These are phyloP conservation scores for Rhinogobio ventralis DNA, from an alignment of 2,797 vertebrate species.

Conservation along the genomic window DNA sequence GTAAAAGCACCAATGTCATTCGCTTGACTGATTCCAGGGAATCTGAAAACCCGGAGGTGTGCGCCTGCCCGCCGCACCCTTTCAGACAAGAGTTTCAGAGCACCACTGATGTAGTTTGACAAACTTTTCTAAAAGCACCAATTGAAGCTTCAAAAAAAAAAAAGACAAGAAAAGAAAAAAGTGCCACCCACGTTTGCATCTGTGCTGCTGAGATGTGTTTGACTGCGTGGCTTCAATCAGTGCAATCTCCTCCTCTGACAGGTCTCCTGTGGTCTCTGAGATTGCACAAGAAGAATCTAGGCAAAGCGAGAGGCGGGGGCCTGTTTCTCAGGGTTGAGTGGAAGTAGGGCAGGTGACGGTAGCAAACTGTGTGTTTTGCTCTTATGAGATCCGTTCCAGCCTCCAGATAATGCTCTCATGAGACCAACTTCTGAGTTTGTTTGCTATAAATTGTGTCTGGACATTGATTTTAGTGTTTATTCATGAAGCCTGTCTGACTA, in stretches of 20 bases:
- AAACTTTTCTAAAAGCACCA: slow-evolving; percentile 82
- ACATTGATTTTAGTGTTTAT: not conserved
- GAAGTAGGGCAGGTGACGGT: slow-evolving; percentile 58
- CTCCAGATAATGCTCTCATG: slow-evolving; percentile 42
- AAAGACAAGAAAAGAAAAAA: slow-evolving; percentile 60
- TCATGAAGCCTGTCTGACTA: not conserved
- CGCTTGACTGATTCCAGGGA: slow-evolving; percentile 28
- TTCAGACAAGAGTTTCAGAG: slow-evolving; percentile 82
- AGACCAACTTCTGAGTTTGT: not conserved
- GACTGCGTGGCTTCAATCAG: slow-evolving; percentile 73
- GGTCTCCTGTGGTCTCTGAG: slow-evolving; percentile 76
- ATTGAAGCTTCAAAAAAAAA: slow-evolving; percentile 73
- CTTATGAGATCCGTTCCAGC: slow-evolving; percentile 10
- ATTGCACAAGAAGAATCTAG: slow-evolving; percentile 74
- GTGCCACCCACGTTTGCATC: slow-evolving; percentile 72
- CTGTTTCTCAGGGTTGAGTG: slow-evolving; percentile 47
- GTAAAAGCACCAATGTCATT: slow-evolving; percentile 42
- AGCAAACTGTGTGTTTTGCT: slow-evolving; percentile 45
- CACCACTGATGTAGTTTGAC: slow-evolving; percentile 82
- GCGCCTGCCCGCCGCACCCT: slow-evolving; percentile 56
- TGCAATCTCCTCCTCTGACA: slow-evolving; percentile 68
- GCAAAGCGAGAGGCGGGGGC: slow-evolving; percentile 52
- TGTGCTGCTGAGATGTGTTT: slow-evolving; percentile 69
- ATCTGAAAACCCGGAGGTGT: slow-evolving; percentile 41
- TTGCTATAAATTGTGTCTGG: not conserved